phyloP scores from a whole-genome alignment of 2,888 invertebrate species.

The Tridacna crocea region DNA sequence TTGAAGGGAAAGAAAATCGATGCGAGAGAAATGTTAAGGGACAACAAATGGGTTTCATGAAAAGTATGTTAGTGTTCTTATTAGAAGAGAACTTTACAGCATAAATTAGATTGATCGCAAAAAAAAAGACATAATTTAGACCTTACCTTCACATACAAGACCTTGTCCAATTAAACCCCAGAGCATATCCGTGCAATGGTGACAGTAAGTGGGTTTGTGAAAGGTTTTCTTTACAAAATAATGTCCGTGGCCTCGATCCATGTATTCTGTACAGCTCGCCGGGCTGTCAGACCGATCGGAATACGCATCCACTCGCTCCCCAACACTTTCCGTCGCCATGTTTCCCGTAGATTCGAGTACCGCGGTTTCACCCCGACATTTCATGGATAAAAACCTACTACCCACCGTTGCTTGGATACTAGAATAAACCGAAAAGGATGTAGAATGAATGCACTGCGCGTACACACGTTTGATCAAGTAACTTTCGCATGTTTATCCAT shows the following conservation, averaged over 20 bases:
- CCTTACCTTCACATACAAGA: constrained; percentile 99
- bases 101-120: neutral
- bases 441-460: constrained; percentile 32
- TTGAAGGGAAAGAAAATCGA: neutral
- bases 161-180: constrained; percentile 99
- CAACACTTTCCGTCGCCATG: constrained; percentile 66
- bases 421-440: constrained; percentile 36
- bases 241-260: constrained; percentile 89
- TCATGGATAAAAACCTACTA: constrained; percentile 51
- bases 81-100: neutral
- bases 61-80: neutral
- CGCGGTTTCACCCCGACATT: constrained; percentile 58
- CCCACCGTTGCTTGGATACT: constrained; percentile 23
- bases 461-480: constrained; percentile 35
- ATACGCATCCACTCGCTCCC: constrained; percentile 29
- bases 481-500: constrained; percentile 54
- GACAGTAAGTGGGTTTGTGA: constrained; percentile 99
- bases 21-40: neutral
- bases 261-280: constrained; percentile 63
- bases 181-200: constrained; percentile 99
- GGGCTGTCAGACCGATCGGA: constrained; percentile 69
- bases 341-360: constrained; percentile 47
- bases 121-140: neutral
- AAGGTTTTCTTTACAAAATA: constrained; percentile 99
- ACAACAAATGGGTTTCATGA: neutral